Percentiles rank a stretch among this genome's conserved stretches.
Conservation (phyloP, 2,888 invertebrate species). For the Formica aserva region DNA sequence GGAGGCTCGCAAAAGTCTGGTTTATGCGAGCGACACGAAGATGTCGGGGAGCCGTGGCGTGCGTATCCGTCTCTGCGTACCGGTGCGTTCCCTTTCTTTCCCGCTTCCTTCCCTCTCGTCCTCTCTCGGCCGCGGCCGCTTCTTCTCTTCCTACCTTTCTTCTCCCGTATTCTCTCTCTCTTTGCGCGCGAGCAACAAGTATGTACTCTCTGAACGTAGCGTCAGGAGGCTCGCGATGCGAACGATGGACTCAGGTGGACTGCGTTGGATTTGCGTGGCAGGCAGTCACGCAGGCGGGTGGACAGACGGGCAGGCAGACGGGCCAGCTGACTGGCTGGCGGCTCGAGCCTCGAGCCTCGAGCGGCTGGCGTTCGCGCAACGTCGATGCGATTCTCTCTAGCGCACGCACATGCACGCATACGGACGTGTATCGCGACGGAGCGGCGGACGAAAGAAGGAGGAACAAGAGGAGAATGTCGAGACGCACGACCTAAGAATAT, state of each 20-base stretch:
- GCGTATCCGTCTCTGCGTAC: slow-evolving; percentile 17
- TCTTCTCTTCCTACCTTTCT: slow-evolving; percentile 41
- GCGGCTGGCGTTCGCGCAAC: slow-evolving; percentile 15
- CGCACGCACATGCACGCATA: not conserved
- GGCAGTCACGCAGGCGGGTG: not conserved
- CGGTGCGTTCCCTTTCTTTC: slow-evolving; percentile 41
- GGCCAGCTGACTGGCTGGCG: not conserved
- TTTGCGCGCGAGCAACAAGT: slow-evolving; percentile 69
- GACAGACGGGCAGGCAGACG: not conserved
- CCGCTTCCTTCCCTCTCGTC: slow-evolving; percentile 52
- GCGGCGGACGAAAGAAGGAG: not conserved
- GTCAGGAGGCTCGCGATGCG: not conserved
- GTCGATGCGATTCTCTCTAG: not conserved
- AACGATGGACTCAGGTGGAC: slow-evolving; percentile 30
- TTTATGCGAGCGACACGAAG: slow-evolving; percentile 39
- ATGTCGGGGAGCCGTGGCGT: slow-evolving; percentile 60
- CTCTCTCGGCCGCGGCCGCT: slow-evolving; percentile 27
- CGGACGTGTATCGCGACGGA: too few species aligned
- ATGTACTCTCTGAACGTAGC: slow-evolving; percentile 65
- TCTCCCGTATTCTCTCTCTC: not conserved
- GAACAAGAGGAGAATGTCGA: not conserved
- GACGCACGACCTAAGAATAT: not conserved
- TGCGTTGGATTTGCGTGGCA: not conserved
- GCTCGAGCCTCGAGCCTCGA: too few species aligned
- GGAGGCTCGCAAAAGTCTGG: slow-evolving; percentile 64